A percentile compares a stretch with the other conserved stretches of the same genome.
These are phyloP conservation scores for Euglossa dilemma DNA, from an alignment of 1,140 invertebrate species.

Conservation along the genomic window DNA sequence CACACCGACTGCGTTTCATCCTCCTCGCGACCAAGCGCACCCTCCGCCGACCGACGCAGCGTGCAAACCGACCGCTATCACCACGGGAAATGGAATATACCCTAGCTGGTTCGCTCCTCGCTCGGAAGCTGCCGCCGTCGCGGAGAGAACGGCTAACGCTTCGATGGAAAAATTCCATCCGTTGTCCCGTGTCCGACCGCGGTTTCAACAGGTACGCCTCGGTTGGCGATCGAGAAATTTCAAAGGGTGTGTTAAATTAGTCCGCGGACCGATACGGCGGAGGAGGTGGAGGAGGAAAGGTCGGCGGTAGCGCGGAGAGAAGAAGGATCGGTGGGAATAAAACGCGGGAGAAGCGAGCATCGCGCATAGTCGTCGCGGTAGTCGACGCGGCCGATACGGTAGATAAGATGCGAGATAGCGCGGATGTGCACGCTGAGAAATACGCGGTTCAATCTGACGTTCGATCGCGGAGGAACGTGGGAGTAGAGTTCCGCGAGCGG, in stretches of 20 bases:
- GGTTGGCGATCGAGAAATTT: slow-evolving; percentile 1
- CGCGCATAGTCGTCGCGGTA: slow-evolving; percentile 17
- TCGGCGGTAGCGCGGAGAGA: slow-evolving; percentile 2
- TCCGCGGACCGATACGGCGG: too few relatives aligned
- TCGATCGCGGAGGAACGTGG: slow-evolving; percentile 45
- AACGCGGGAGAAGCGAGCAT: slow-evolving; percentile 25
- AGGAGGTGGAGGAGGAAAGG: not conserved
- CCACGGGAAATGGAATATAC: slow-evolving; percentile 68
- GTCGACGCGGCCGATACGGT: slow-evolving; percentile 26
- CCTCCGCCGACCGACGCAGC: slow-evolving; percentile 58
- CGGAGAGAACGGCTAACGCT: not conserved
- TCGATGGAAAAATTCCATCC: slow-evolving; percentile 9
- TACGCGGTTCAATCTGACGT: slow-evolving; percentile 44
- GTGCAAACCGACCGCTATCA: slow-evolving; percentile 69
- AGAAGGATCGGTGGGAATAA: slow-evolving; percentile 38
- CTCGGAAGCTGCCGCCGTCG: not conserved
- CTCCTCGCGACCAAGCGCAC: slow-evolving; percentile 28
- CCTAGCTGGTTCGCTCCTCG: not conserved
- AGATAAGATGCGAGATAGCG: slow-evolving; percentile 50
- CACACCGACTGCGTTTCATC: slow-evolving; percentile 33
- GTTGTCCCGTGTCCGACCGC: too few relatives aligned
- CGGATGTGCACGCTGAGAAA: slow-evolving; percentile 55
- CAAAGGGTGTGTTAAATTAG: slow-evolving; percentile 18
- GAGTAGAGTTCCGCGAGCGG: slow-evolving; percentile 16
- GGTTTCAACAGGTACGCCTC: too few relatives aligned